phyloP scores from a whole-genome alignment of 92 coral and sea anemone genomes.

The Parazoanthus swiftii region DNA sequence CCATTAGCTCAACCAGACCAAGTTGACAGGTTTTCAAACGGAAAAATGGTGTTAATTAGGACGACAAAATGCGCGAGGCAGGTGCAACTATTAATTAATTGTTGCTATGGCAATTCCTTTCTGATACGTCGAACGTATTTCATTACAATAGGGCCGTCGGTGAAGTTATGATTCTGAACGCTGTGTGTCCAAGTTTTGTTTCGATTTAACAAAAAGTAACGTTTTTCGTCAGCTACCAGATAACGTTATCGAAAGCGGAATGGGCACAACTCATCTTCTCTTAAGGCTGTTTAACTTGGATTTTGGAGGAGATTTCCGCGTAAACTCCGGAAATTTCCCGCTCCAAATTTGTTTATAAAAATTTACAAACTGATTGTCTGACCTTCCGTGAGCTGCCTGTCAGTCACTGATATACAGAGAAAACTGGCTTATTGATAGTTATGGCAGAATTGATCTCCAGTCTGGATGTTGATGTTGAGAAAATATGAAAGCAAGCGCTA shows the following conservation, averaged over 20 bases:
- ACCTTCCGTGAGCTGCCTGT: conserved; percentile 17
- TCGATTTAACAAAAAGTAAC: conserved; percentile 31
- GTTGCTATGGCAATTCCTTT: conserved; percentile 62
- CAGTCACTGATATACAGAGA: background rate
- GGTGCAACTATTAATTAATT: conserved; percentile 70
- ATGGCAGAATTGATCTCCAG: background rate
- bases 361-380: conserved; percentile 33
- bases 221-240: conserved; percentile 4
- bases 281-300: background rate
- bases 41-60: conserved; percentile 5
- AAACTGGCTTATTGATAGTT: background rate
- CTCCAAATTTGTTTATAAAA: conserved; percentile 2
- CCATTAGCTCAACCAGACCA: conserved; percentile 19
- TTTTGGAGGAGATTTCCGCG: background rate
- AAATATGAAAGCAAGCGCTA: conserved; percentile 80
- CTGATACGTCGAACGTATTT: conserved; percentile 63
- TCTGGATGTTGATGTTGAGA: conserved; percentile 14
- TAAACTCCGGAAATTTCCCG: background rate
- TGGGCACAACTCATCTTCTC: background rate
- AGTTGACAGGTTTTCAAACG: conserved; percentile 24
- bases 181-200: conserved; percentile 13
- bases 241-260: conserved; percentile 6
- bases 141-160: conserved; percentile 36
- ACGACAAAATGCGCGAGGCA: conserved; percentile 49
- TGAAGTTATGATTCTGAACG: conserved; percentile 24